These are phyloP conservation scores for Heliothis peltigera DNA, from an alignment of 2,888 invertebrate species.

Conservation along the genomic window DNA sequence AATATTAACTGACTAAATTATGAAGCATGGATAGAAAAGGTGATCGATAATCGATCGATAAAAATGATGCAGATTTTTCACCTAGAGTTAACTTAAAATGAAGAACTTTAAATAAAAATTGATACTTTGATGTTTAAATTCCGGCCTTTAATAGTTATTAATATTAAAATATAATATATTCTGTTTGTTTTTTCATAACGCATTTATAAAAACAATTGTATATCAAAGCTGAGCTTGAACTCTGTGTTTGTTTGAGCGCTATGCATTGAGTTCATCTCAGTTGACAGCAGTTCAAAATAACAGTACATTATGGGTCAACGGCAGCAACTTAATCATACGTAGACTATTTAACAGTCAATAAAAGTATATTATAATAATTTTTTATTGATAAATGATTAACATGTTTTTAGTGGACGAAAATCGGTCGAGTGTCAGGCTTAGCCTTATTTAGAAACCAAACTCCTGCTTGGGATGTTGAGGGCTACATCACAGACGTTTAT, in stretches of 20 bases:
- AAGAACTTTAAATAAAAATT: too few species aligned
- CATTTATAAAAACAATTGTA: too few species aligned
- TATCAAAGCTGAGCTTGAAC: not conserved
- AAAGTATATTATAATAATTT: not conserved
- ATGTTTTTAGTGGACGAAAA: slow-evolving; percentile 28
- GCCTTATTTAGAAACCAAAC: slow-evolving; percentile 87
- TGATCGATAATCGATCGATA: too few species aligned
- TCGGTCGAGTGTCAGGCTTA: slow-evolving; percentile 79
- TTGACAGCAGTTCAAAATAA: not conserved
- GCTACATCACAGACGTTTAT: slow-evolving; percentile 93
- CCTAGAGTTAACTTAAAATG: too few species aligned
- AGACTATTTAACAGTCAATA: not conserved
- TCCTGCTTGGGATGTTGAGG: slow-evolving; percentile 89
- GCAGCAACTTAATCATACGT: not conserved
- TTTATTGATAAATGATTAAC: not conserved
- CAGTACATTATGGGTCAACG: not conserved
- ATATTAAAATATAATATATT: too few species aligned
- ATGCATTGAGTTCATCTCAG: not conserved
- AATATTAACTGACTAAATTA: too few species aligned
- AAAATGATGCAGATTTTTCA: too few species aligned
- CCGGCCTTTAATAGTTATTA: too few species aligned
- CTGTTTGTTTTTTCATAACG: too few species aligned
- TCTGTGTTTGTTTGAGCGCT: not conserved
- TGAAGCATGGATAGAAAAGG: too few species aligned
- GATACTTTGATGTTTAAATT: too few species aligned